Evolutionary conservation across 1,140 invertebrate species (phyloP), one percentile per base, ranked within the genome.

Genomic region (Linepithema humile): DNA sequence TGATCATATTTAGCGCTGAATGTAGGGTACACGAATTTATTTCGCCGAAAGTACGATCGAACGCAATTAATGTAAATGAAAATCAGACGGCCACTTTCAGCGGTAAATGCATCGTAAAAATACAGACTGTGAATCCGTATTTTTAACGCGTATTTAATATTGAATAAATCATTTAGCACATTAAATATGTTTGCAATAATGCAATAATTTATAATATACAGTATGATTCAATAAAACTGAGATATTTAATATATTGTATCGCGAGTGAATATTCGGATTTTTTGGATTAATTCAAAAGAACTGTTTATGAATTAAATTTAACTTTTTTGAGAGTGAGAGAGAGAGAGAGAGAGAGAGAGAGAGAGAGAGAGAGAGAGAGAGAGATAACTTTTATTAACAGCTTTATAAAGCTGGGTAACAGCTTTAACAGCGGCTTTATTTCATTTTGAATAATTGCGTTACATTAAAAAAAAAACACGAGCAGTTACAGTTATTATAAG

Each of bases 401-500:
- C 0, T 73, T 38, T 38, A 35, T 29, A 32, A 59, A 26, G 26
- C 1, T 29, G 26, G 15, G 32, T 29, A 57, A 43, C 40, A 45
- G 57, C n/a, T 65, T 23, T 9, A 9, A 23, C 20, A 7, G 48
- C 48, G n/a, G 10, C 2, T 9, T 20, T 5, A 12, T 73, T 73
- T 57, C 7, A 38, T 73, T 75, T 43, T n/a, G 32, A 32, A 35
- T 32, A 64, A 65, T 38, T 15, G 20, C 29, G 40, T 60, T 32
- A 20, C 50, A n/a, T 20, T 12, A 60, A 60, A 43, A 35, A 70
- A n/a, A 40, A 32, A 40, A 64, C 29, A 29, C 62, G 48, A 32
- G 64, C 55, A 57, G 23, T 80, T 40, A 69, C 64, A n/a, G 48
- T 50, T 23, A 69, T 80, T 69, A 55, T 23, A 20, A 50, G 10